Evolutionary conservation across 2,888 invertebrate species (phyloP), one percentile per base, ranked within the genome.

Genomic region (Erebia palarica): DNA sequence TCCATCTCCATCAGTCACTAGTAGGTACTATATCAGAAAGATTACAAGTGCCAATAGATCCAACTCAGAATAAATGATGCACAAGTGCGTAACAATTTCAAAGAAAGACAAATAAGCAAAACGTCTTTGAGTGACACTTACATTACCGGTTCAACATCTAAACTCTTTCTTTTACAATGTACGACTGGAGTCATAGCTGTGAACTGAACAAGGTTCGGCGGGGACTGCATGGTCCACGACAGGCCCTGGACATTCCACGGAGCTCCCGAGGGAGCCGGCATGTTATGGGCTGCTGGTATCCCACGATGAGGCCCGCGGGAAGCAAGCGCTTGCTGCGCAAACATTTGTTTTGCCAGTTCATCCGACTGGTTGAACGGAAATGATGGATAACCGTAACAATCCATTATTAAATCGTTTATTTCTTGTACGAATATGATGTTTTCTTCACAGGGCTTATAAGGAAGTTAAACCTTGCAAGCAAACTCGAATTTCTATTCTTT

Each of bases 201-300:
- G 82, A 94, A 93, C 71, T 92, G 90, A 11, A 94, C 91, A n/a
- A 94, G 75, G 36, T 87, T 84, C 2, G 92, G 91, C 0, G 92
- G 90, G 13, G 89, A 84, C 1, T 84, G 81, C 78, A 91, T 82
- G 13, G 94, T 92, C 95, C 95, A 95, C 0, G 94, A 84, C 76
- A 95, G 81, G 11, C 90, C 88, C 71, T 94, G 92, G 7, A 94
- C 85, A 76, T 93, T 94, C 94, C 94, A 94, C 0, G 94, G 93
- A 1, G 83, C 74, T n/a, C 88, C 89, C 5, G 91, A 84, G 11
- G 93, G 93, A 16, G 80, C 85, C 5, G 92, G 92, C 89, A 94
- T 90, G 13, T 76, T 78, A 73, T 90, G 91, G 0, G 86, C 80
- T 65, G 84, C 87, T 42, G 83, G 78, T 42, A 83, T 76, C 10